A percentile compares a stretch with the other conserved stretches of the same genome.
phyloP scores from a whole-genome alignment of 1,140 invertebrate genomes.

The Lepidurus couesii region DNA sequence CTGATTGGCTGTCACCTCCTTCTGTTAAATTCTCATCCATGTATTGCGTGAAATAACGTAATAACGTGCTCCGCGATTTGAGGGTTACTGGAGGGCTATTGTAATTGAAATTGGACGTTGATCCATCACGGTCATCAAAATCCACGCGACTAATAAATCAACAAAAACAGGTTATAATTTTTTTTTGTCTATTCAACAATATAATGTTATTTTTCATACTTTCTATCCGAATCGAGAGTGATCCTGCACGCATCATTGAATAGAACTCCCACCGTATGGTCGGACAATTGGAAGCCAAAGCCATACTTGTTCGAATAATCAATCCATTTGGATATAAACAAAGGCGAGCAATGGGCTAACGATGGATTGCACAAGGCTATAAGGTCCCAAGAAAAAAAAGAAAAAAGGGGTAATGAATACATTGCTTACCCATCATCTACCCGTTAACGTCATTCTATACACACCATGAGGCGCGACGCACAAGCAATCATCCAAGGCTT shows the following conservation, averaged over 20 bases:
- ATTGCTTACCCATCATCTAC: not conserved
- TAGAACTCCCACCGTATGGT: slow-evolving; percentile 90
- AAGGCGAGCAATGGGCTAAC: slow-evolving; percentile 43
- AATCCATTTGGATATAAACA: slow-evolving; percentile 85
- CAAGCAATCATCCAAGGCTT: slow-evolving; percentile 31
- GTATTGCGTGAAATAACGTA: slow-evolving; percentile 57
- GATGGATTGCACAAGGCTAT: slow-evolving; percentile 36
- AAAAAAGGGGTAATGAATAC: slow-evolving; percentile 12
- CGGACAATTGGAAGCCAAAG: slow-evolving; percentile 92
- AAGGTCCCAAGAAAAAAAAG: slow-evolving; percentile 2
- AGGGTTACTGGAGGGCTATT: slow-evolving; percentile 49
- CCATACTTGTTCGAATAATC: slow-evolving; percentile 99
- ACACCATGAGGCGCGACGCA: slow-evolving; percentile 34
- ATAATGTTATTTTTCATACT: slow-evolving; percentile 51
- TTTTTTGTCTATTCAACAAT: not conserved
- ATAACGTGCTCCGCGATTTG: slow-evolving; percentile 52
- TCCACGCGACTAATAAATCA: slow-evolving; percentile 49
- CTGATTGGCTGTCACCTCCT: slow-evolving; percentile 41
- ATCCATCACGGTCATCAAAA: slow-evolving; percentile 52
- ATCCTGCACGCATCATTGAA: slow-evolving; percentile 92
- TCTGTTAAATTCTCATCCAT: slow-evolving; percentile 60
- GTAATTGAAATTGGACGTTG: slow-evolving; percentile 48
- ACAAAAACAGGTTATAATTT: slow-evolving; percentile 20
- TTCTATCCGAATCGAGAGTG: slow-evolving; percentile 76
- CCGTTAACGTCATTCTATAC: slow-evolving; percentile 23